Evolutionary conservation across 2,888 invertebrate genomes (phyloP), one percentile per base, ranked within the genome.

Genomic region (Nemapogon koenigi): DNA sequence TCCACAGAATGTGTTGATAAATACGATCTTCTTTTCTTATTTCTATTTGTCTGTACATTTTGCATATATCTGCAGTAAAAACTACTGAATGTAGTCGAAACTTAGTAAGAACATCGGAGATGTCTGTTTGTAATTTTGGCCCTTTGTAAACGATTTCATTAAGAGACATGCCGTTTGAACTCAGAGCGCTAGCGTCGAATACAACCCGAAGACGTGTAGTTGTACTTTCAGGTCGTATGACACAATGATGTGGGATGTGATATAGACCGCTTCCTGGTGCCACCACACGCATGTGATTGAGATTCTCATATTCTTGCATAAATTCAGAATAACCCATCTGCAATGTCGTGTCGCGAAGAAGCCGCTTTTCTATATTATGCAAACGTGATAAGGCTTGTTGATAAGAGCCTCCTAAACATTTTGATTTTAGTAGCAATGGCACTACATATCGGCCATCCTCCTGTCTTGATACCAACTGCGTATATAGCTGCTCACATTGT

Each of bases 141-240:
- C n/a, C n/a, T n/a, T n/a, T n/a, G n/a, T n/a, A n/a, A n/a, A n/a
- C n/a, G n/a, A n/a, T n/a, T n/a, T n/a, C n/a, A n/a, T n/a, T n/a
- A n/a, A n/a, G n/a, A n/a, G n/a, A n/a, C n/a, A n/a, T n/a, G n/a
- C n/a, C n/a, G n/a, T n/a, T n/a, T n/a, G n/a, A n/a, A n/a, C n/a
- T n/a, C n/a, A n/a, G n/a, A 2, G 38, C 27, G n/a, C 30, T 31
- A 2, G 30, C 40, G 16, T 42, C 32, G 16, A 42, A 42, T 8
- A 42, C 42, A 3, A 42, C 42, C 4, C 42, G 18, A 3, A 42
- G 19, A 13, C 19, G 33, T 7, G 42, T 40, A 13, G 37, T 39
- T 1, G 31, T 8, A 13, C 37, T 37, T 1, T 28, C 29, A 4
- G 39, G 33, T 4, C 37, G 39, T 10, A 39, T 6, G 4, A 42